Evolutionary conservation across 2,888 invertebrate species (phyloP).

Genomic region (Trissoscelio sp.): DNA sequence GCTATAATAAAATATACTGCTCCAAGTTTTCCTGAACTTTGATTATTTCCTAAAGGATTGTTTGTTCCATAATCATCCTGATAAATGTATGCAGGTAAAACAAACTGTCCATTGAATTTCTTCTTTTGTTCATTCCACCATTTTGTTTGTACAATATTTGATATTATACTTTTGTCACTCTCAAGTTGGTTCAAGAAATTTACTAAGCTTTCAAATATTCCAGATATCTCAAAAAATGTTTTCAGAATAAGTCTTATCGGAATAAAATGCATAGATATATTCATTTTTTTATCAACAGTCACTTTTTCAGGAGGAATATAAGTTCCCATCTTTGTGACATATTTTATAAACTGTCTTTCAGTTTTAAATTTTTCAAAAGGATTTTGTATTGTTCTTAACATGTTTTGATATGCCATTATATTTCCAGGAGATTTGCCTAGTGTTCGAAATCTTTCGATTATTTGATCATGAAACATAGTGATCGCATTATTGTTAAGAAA

Average conservation of each 20-base stretch:
- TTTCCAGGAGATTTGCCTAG: neutral
- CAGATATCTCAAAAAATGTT: constrained; percentile 40
- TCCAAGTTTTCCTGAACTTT: constrained; percentile 42
- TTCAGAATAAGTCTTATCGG: constrained; percentile 32
- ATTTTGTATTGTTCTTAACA: neutral
- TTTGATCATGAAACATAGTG: too few relatives aligned
- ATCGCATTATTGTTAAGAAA: constrained; percentile 2
- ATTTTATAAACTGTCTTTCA: neutral
- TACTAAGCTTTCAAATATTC: neutral
- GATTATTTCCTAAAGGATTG: constrained; percentile 59
- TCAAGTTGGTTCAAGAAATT: neutral
- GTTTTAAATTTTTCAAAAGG: constrained; percentile 3
- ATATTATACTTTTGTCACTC: constrained; percentile 6
- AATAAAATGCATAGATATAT: constrained; percentile 23
- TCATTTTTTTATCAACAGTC: neutral
- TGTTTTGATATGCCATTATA: neutral
- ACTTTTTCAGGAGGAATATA: constrained; percentile 5
- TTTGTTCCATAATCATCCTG: constrained; percentile 66
- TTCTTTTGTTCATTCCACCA: constrained; percentile 37
- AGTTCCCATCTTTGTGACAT: neutral
- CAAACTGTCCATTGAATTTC: constrained; percentile 6
- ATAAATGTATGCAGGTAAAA: constrained; percentile 61
- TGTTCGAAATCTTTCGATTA: neutral
- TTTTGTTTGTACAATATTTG: constrained; percentile 49
- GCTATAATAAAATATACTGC: constrained; percentile 42